Percentiles rank a stretch among this genome's conserved stretches.
These are phyloP conservation scores for Ericerus pela DNA, from an alignment of 1,140 invertebrate species.

Conservation along the genomic window DNA sequence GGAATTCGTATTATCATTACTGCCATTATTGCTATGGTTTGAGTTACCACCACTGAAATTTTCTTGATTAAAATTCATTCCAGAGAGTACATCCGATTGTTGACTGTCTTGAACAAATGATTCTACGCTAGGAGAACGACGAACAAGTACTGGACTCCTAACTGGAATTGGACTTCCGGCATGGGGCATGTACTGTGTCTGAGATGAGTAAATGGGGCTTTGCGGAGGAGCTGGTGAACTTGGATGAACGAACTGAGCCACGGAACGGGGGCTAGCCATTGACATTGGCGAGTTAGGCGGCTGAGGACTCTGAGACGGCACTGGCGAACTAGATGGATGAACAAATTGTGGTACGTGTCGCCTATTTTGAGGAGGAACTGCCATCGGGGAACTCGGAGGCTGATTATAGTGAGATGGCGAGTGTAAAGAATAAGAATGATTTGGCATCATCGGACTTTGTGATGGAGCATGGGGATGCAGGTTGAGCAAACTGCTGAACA, in stretches of 20 bases:
- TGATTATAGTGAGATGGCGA: slow-evolving; percentile 16
- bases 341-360: slow-evolving; percentile 14
- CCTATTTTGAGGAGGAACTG: slow-evolving; percentile 25
- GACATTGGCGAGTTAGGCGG: slow-evolving; percentile 34
- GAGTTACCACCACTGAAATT: too few relatives aligned
- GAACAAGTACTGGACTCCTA: background rate
- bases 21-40: too few relatives aligned
- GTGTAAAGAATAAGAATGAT: slow-evolving; percentile 10
- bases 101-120: background rate
- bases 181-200: background rate
- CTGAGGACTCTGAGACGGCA: slow-evolving; percentile 9
- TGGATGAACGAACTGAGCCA: slow-evolving; percentile 34
- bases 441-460: slow-evolving; percentile 42
- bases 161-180: slow-evolving; percentile 15
- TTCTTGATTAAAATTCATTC: background rate
- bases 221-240: slow-evolving; percentile 15
- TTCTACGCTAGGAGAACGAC: background rate
- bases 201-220: background rate
- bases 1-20: background rate
- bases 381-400: slow-evolving; percentile 17
- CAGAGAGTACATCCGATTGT: background rate
- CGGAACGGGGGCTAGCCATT: slow-evolving; percentile 25
- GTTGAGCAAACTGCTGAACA: slow-evolving; percentile 33
- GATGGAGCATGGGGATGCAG: slow-evolving; percentile 46
- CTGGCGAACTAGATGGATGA: slow-evolving; percentile 30